A percentile compares a stretch with the other conserved stretches of the same genome.
Evolutionary conservation across 2,113 vertebrate genomes (phyloP).

Genomic region (Phalacrocorax carbo): DNA sequence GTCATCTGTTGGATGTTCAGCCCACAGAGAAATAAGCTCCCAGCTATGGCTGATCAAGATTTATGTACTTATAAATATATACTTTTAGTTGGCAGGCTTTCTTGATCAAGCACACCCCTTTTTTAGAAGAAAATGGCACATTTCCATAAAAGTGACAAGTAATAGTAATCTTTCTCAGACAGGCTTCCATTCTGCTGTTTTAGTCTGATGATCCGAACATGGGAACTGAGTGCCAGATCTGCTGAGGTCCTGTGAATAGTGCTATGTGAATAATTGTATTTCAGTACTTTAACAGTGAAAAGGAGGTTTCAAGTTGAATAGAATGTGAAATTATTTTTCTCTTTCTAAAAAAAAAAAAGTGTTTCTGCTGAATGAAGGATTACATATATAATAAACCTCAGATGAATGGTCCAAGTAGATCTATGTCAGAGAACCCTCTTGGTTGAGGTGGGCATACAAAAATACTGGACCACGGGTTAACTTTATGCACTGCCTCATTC

Average conservation of each 20-base stretch:
- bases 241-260: neutral
- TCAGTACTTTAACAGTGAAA: neutral
- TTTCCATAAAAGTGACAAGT: constrained; percentile 49
- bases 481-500: neutral
- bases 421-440: neutral
- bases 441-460: neutral
- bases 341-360: neutral
- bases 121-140: constrained; percentile 50
- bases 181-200: constrained; percentile 24
- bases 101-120: constrained; percentile 14
- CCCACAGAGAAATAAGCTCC: neutral
- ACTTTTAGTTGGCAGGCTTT: constrained; percentile 25
- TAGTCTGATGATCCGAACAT: neutral
- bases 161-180: constrained; percentile 44
- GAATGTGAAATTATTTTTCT: neutral
- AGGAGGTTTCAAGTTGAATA: neutral
- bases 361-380: neutral
- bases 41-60: constrained; percentile 31
- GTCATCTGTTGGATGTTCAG: constrained; percentile 33
- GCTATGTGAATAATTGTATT: neutral
- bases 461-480: neutral
- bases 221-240: neutral
- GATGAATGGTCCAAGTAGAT: neutral
- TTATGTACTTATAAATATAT: constrained; percentile 56
- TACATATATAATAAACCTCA: neutral